Evolutionary conservation across 1,140 invertebrate species (phyloP), one percentile per base, ranked within the genome.

Genomic region (Drosophila grimshawi): DNA sequence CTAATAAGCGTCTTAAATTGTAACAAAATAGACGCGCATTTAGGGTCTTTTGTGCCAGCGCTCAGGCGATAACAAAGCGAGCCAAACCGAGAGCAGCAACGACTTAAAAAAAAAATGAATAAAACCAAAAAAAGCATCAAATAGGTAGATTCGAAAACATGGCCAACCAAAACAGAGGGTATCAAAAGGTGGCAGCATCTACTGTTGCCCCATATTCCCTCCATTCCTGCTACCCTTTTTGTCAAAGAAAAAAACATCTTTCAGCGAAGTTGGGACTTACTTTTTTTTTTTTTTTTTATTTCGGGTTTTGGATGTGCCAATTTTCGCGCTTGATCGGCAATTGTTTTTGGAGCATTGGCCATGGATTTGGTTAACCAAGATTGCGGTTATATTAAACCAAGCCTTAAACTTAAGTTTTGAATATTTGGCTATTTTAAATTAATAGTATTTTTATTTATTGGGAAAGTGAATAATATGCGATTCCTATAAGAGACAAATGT

Each of bases 1-100:
- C 83, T 88, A 88, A 88, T 88, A 88, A 88, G 85, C 85, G 83
- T 89, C 83, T 89, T 88, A 88, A 88, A 88, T 88, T 88, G 83
- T 88, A 88, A 89, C 83, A 85, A 89, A 89, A 88, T 88, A 88
- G 80, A 88, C 80, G 86, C 86, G 83, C 83, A 85, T 89, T 88
- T 89, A 89, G 83, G 83, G 85, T 66, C 82, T 65, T 85, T 86
- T 88, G 82, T 85, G 79, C 46, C 49, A 45, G 56, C 27, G 41
- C 76, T 41, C 37, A 39, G 39, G 66, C 80, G 80, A 83, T 83
- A 83, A 83, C 81, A 80, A 82, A 81, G 70, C 62, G 64, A 61
- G 39, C 35, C 49, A 57, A 65, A 65, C 46, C 66, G 66, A 3
- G 45, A 33, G 59, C 45, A 30, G 30, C 67, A 53, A 48, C 48